Base-by-base conservation (phyloP, 37 sponge, comb jelly and placozoan genomes). In the Geodia barretti region DNA sequence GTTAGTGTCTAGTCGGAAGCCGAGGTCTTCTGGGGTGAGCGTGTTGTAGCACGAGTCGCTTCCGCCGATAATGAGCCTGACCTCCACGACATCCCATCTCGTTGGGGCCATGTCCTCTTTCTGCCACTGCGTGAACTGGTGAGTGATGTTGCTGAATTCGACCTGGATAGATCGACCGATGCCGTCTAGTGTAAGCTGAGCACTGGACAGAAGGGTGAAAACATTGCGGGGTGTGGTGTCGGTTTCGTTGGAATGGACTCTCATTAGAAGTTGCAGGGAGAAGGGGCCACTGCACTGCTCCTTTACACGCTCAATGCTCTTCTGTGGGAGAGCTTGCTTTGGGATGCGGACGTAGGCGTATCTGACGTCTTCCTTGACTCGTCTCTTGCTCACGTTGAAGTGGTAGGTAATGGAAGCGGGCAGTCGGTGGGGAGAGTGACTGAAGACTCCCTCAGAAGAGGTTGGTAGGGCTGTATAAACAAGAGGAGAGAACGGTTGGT, bases 261-360 rank as follows among this genome's bases (percentile, higher is more conserved):
- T 63, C 7, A 65, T 32, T 19, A 70, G 77, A 38, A 85, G 70
- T 30, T 78, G 72, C 26, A 72, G 24, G 42, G 23, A 38, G 25
- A 70, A 62, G 20, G 54, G 11, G 34, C 78, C 76, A 31, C 86
- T 77, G 24, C 60, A 67, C 19, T 26, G n/a, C 3, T 69, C 25
- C 11, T 36, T 70, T 0, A 84, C 14, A 28, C 9, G 21, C 39
- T 19, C 39, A 25, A 77, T 29, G 24, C 76, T n/a, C 14, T 76
- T 69, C 21, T 31, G 30, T 1, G 77, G n/a, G 11, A 85, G 62
- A 58, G 72, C 63, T 17, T 41, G 7, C 24, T 41, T 85, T 43
- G 70, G 41, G 4, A 85, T 11, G 0, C 86, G 79, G 4, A 85
- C 26, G 41, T 73, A 42, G 23, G 84, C 77, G 25, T 47, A 69